Evolutionary conservation across 1,140 invertebrate genomes (phyloP), one percentile per base, ranked within the genome.

Genomic region (Chironomus striatipennis): DNA sequence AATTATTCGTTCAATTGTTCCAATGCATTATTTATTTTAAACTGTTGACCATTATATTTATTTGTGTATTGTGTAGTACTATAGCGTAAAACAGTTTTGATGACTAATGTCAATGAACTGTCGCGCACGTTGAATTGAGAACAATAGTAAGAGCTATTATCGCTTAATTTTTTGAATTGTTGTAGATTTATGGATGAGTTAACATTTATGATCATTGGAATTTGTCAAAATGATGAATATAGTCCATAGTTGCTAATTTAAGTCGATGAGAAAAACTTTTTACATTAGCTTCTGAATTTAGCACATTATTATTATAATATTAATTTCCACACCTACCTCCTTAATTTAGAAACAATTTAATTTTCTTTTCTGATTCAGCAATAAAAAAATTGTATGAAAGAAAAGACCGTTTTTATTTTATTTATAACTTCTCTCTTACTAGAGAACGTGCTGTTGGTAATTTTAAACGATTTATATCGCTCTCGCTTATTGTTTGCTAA

Each of bases 391-490:
- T 34, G 24, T 1, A 15, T 57, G n/a, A 57, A 57, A 57, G 47
- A 57, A 57, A 57, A 57, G 47, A 5, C 47, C 47, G 47, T 57
- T 57, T 57, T 57, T 34, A 2, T 34, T 34, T 34, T 34, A 34
- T 34, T 34, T 34, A 34, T 34, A 2, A 34, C 24, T 34, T 34
- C 24, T 34, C 24, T 34, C 10, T 2, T 10, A 70, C 18, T 70
- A 7, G 7, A 70, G 65, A 70, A 70, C 65, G 65, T 70, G 65
- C 65, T 18, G 17, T 20, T 21, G 65, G 65, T 21, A 70, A 70
- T 70, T 70, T 21, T 21, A 70, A 70, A 70, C 65, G 65, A 70
- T 70, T 70, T 70, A 70, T 70, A 70, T 70, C 65, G 65, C 20
- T 57, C 20, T 70, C 18, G 20, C 9, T 15, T 17, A 18, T 70